These are phyloP conservation scores for Fukomys damarensis DNA, from an alignment of 2,113 vertebrate species.

Conservation along the genomic window DNA sequence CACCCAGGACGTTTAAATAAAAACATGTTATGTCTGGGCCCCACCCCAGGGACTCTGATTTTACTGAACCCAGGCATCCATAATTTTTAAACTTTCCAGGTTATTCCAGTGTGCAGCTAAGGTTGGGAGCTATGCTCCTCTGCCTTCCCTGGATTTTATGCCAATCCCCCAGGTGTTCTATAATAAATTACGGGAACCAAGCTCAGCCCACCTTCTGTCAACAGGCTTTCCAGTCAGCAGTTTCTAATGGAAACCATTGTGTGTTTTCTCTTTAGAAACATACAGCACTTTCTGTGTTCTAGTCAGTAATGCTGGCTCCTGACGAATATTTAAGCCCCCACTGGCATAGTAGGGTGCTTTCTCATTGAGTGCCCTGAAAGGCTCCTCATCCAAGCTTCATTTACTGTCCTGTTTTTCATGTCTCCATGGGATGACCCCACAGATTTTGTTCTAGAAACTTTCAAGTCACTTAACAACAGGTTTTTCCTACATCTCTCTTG, in stretches of 20 bases:
- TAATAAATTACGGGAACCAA: not conserved
- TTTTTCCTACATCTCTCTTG: not conserved
- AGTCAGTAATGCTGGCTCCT: not conserved
- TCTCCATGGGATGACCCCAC: not conserved
- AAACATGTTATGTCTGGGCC: not conserved
- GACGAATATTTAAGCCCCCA: not conserved
- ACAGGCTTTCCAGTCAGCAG: conserved; percentile 57
- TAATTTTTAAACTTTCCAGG: not conserved
- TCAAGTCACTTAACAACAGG: not conserved
- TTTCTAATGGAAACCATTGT: conserved; percentile 37
- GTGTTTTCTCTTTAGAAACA: not conserved
- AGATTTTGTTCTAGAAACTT: conserved; percentile 40
- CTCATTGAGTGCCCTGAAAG: not conserved
- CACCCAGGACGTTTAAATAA: not conserved
- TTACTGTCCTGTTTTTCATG: not conserved
- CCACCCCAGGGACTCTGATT: not conserved
- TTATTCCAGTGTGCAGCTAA: not conserved
- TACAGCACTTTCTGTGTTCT: not conserved
- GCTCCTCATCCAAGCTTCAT: not conserved
- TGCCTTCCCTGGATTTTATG: not conserved
- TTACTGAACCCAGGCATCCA: not conserved
- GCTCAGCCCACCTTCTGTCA: conserved; percentile 55
- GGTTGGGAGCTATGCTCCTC: not conserved
- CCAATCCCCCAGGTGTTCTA: not conserved
- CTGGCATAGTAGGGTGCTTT: not conserved